These are phyloP conservation scores for Idris sp. DNA, from an alignment of 1,140 invertebrate species.

Conservation along the genomic window DNA sequence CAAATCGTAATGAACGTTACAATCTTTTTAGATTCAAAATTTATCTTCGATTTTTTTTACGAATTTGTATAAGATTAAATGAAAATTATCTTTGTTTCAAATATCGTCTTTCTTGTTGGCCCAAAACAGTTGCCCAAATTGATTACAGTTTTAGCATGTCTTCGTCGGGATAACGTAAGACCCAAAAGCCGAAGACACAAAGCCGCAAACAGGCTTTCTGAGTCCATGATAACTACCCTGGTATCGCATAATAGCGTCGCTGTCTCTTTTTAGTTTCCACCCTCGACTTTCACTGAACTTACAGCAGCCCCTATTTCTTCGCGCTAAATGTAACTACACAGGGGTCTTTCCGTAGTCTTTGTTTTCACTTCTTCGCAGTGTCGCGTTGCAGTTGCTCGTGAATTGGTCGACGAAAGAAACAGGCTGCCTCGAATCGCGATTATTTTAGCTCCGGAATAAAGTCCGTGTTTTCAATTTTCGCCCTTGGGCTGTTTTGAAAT, in stretches of 20 bases:
- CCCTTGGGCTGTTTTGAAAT: too few relatives aligned
- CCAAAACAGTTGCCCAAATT: conserved; percentile 29
- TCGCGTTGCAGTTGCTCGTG: conserved; percentile 74
- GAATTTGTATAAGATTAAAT: too few relatives aligned
- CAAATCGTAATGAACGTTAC: too few relatives aligned
- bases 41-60: too few relatives aligned
- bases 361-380: conserved; percentile 79
- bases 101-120: conserved; percentile 2
- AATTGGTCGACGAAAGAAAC: conserved; percentile 67
- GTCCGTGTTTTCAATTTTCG: too few relatives aligned
- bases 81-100: too few relatives aligned
- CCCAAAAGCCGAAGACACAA: conserved; percentile 48
- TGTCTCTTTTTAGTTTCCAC: conserved; percentile 60
- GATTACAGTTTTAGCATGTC: conserved; percentile 39
- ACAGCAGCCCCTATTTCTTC: conserved; percentile 62
- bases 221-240: conserved; percentile 61
- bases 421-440: conserved; percentile 38
- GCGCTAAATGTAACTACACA: conserved; percentile 76
- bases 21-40: too few relatives aligned
- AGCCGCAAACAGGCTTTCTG: conserved; percentile 56
- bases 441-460: too few relatives aligned
- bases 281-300: conserved; percentile 52
- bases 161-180: conserved; percentile 33
- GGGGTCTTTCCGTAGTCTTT: conserved; percentile 75
- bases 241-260: conserved; percentile 53